Base-by-base conservation (phyloP, 1,140 invertebrate genomes). In the Trachymyrmex cornetzi region DNA sequence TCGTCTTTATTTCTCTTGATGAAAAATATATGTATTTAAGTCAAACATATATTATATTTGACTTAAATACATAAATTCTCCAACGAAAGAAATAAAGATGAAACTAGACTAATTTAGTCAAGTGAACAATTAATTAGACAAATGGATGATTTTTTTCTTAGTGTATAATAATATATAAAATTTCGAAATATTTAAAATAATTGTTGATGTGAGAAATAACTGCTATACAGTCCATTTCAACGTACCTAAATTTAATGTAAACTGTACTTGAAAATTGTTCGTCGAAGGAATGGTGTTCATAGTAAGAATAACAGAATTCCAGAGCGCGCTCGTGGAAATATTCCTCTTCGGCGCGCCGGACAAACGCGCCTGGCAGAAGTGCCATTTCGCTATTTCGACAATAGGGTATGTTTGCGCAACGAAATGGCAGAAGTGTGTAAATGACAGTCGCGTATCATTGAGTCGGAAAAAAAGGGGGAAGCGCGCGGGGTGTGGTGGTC, bases 391-490 rank as follows among this genome's bases (percentile, higher is more conserved):
- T 81, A 82, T 89, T 77, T 90, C 69, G 77, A 90, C 88, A 89
- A 88, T 90, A 79, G 80, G 61, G 77, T 67, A 77, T 91, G 84
- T 91, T 91, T 91, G 84, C 87, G 24, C 84, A 90, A 87, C 87
- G 90, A 86, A 91, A 87, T 91, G 89, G 87, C 87, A 72, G 87
- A 91, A 91, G 93, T 91, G 93, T 94, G 93, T 93, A 94, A 94
- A 93, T 93, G 93, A 94, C 93, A 93, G 92, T 85, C 82, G 69
- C 90, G 92, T 91, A 93, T 92, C 90, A 87, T 86, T 75, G 87
- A 92, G 57, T 81, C 84, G 79, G 69, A 75, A 85, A 85, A 69
- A 77, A 87, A 27, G 48, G 57, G 57, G 48, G 67, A 63, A 11
- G 16, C 50, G 16, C 50, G 24, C 24, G 75, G 38, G 30, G 27